phyloP scores from a whole-genome alignment of 2,888 invertebrate species.

The Itoplectis maculator region DNA sequence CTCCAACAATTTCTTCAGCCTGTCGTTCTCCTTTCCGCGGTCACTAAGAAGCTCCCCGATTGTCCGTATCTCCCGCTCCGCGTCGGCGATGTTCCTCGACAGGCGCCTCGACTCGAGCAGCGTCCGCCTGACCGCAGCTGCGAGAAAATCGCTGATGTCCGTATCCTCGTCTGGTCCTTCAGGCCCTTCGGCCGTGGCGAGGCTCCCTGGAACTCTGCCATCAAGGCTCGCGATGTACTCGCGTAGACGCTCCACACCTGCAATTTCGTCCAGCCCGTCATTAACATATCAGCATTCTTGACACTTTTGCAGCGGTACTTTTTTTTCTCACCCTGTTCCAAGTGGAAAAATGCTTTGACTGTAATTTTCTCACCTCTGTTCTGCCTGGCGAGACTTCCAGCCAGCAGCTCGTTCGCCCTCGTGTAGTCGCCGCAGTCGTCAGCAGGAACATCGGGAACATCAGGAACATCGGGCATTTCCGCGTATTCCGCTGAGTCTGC shows the following conservation, averaged over 20 bases:
- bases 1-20: constrained; percentile 65
- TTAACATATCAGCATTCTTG: too few relatives aligned
- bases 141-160: constrained; percentile 58
- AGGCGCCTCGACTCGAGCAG: constrained; percentile 72
- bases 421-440: constrained; percentile 72
- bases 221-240: constrained; percentile 63
- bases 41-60: constrained; percentile 65
- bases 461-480: constrained; percentile 29
- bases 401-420: constrained; percentile 75
- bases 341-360: too few relatives aligned
- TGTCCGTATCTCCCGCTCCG: constrained; percentile 77
- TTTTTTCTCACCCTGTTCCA: too few relatives aligned
- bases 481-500: constrained; percentile 33
- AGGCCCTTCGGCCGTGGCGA: constrained; percentile 70
- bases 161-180: constrained; percentile 50
- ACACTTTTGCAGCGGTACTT: too few relatives aligned
- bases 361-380: constrained; percentile 72
- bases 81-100: constrained; percentile 74
- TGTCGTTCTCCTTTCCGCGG: constrained; percentile 65
- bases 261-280: constrained; percentile 35
- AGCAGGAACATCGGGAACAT: constrained; percentile 33
- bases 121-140: constrained; percentile 53
- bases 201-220: constrained; percentile 69
- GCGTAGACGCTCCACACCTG: constrained; percentile 62
- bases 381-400: constrained; percentile 72